These are phyloP conservation scores for Melanaphis sacchari DNA, from an alignment of 1,140 invertebrate genomes.

Conservation along the genomic window DNA sequence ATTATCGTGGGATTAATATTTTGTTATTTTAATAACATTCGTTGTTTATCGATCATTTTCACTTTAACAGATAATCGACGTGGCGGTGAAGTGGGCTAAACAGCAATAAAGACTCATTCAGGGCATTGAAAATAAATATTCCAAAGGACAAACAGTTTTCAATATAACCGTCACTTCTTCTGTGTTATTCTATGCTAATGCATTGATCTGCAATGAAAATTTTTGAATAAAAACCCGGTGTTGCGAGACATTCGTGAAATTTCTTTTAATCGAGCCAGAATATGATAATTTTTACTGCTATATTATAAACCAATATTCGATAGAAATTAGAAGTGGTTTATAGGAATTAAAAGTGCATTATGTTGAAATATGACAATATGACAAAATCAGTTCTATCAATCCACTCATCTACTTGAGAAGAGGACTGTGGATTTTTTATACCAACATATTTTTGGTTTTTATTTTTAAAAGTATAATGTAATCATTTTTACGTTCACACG, in stretches of 20 bases:
- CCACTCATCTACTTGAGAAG: neutral
- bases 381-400: neutral
- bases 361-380: neutral
- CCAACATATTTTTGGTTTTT: neutral
- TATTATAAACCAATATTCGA: neutral
- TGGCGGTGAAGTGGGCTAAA: neutral
- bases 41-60: neutral
- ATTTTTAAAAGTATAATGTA: conserved; percentile 2
- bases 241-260: neutral
- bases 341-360: neutral
- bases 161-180: neutral
- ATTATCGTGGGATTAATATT: neutral
- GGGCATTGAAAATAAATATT: neutral
- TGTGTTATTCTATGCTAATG: neutral
- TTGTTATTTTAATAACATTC: neutral
- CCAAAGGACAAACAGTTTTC: neutral
- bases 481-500: neutral
- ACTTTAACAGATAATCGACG: neutral
- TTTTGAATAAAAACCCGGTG: neutral
- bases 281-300: neutral
- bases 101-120: neutral
- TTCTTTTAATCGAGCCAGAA: neutral
- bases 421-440: neutral
- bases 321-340: neutral
- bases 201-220: neutral